Base-by-base conservation (phyloP, 2,113 vertebrate species). In the Cnemophilus loriae region DNA sequence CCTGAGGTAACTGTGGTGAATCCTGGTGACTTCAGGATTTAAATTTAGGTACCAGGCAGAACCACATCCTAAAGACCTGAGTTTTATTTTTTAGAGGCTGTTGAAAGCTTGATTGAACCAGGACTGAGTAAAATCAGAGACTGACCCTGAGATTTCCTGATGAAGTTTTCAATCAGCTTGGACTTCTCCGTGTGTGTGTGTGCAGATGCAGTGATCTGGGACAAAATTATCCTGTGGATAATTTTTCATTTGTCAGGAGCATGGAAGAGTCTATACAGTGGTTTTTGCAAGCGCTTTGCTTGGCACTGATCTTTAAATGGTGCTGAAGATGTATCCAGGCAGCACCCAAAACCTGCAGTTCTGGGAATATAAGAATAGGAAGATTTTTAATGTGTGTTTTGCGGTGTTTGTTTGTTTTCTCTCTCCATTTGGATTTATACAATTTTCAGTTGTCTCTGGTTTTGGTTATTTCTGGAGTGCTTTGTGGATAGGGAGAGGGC, bases 391-490 rank as follows among this genome's bases (percentile, higher is more conserved):
- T 10, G 2, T 8, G 4, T 13, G 1, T 33, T 76, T 69, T 71
- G 7, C 1, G 0, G 3, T 33, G 9, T 32, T 39, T 39, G 2
- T 9, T 55, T 39, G 6, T 52, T 71, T 56, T 13, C 24, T 30
- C 4, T 39, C 28, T 61, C 6, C 4, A 3, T 42, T 61, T 76
- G 22, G 7, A 13, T 57, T 73, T 24, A 14, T 35, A 8, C 3
- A n/a, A 15, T 65, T 69, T 64, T 59, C 33, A 63, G 19, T 8
- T 61, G 37, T 71, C 16, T 47, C 64, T 82, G 8, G 3, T 49
- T 42, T 55, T 35, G 4, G 9, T 71, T 88, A 22, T 76, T 93
- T 85, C 57, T 52, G 16, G 30, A 76, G 44, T 20, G 18, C 16
- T 42, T 79, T 85, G 35, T 71, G 24, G 32, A 35, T 65, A 27